Evolutionary conservation across 2,797 vertebrate species (phyloP), one percentile per base, ranked within the genome.

Genomic region (Smutsia gigantea): DNA sequence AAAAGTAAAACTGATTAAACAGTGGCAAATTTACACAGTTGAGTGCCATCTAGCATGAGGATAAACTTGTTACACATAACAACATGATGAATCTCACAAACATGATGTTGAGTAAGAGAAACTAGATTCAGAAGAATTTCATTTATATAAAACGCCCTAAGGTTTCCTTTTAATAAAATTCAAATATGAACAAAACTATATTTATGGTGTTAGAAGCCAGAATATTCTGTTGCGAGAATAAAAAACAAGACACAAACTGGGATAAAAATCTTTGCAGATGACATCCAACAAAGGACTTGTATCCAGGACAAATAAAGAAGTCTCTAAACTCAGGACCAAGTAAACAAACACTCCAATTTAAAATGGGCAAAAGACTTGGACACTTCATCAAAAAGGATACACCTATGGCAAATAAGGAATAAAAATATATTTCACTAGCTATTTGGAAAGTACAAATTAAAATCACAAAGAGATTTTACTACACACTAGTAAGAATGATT

Each of bases 161-260:
- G 34, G 37, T 77, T 85, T 85, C 72, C 84, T 46, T 94, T 93
- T 82, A 14, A 82, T 82, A 31, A 91, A 71, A 25, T 91, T 51
- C 42, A 82, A 72, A 82, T 55, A 71, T 37, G 18, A 82, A 42
- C 66, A 63, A 83, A 49, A 53, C 69, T 63, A 13, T 39, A 74
- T 83, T 83, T 83, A 63, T 61, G n/a, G 53, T 51, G 55, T n/a
- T 82, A 92, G 21, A 75, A 84, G 69, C 75, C 69, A 91, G 25
- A 75, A 64, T 85, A 77, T 34, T 51, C 29, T 55, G 10, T 55
- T 75, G 61, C 46, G 59, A 49, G 39, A 77, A 49, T 53, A 61
- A 82, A 72, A 61, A 64, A 12, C 18, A 59, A 82, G 89, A 82
- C 11, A 82, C 11, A 66, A 49, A 66, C 68, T 34, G 34, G 59